Evolutionary conservation across 2,113 vertebrate genomes (phyloP), one percentile per base, ranked within the genome.

Genomic region (Egretta garzetta): DNA sequence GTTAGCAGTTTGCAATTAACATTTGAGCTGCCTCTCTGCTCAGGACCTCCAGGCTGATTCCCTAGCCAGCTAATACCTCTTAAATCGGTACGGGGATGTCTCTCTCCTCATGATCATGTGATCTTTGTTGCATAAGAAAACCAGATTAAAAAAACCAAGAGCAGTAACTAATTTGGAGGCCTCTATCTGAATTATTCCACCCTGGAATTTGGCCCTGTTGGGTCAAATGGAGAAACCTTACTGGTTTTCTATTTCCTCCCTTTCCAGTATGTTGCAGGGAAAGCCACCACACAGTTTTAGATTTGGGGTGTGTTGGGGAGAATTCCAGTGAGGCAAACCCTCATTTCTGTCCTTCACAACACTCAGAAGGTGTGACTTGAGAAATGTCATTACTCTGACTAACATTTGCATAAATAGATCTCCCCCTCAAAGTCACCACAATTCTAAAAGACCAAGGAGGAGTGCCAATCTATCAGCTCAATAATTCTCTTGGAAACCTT

Each of bases 381-480:
- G 33, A 80, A 60, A 72, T 27, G 21, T 56, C 55, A 37, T n/a
- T 82, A 30, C 11, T 18, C 12, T 60, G 37, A 58, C 16, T 45
- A 74, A 12, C 4, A 32, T 85, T 84, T 85, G 27, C 35, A 56
- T 27, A 79, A 90, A 60, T 28, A 68, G 15, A 53, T 83, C 80
- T 76, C 23, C 23, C 43, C 49, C 24, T 88, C 53, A 58, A 59
- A 58, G 26, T 62, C 41, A 58, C 53, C 30, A 75, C 50, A 49
- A 21, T 60, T 72, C 72, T 70, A 58, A 80, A 90, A 76, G 14
- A 53, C 30, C 60, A 49, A 76, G 10, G 70, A 75, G 9, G 9
- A 80, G 5, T 6, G 0, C 27, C 0, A 0, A 68, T 88, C 23
- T 86, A 22, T 66, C 1, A 1, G 24, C 12, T 84, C 3, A 1